Base-by-base conservation (phyloP, 2,888 invertebrate species). In the Calliphora vomitoria region DNA sequence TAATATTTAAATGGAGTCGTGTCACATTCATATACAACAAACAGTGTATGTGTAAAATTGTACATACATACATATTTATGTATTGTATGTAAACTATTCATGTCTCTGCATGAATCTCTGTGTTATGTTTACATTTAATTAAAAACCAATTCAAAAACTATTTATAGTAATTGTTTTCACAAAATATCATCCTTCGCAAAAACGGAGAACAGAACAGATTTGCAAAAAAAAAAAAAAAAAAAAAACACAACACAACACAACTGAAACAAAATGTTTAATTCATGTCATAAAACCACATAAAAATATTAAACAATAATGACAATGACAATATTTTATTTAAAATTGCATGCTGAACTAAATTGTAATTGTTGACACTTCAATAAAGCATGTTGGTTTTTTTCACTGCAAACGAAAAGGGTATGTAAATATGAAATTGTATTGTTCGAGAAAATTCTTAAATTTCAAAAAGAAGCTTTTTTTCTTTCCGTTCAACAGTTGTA, bases 51-150 rank as follows among this genome's bases (percentile, higher is more conserved):
- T 62, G 18, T 11, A 0, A 38, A 8, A 35, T 18, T 18, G 35
- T 8, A 10, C 13, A 64, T 10, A 35, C 11, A 11, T 8, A 47
- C 47, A 10, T 11, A 25, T 18, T 11, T 13, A 44, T 44, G 13
- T 10, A 44, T 11, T 13, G 13, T 44, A 44, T 35, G 20, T 20
- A 3, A 8, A n/a, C 18, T 18, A 5, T 74, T 11, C 15, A 4
- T 41, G 18, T 11, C 3, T n/a, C 13, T 50, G 44, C 47, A 44
- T 68, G 69, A 25, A 15, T 5, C 10, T 55, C 10, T n/a, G 13
- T 71, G 18, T 81, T 75, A 62, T 87, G 72, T 87, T 87, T 84
- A 81, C 74, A 78, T 87, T 87, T 87, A 87, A 87, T 87, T 87
- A 87, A 87, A 87, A 87, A 87, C 25, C 58, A 74, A 87, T 87